Base-by-base conservation (phyloP, 2,113 vertebrate genomes). In the Narcine bancroftii region DNA sequence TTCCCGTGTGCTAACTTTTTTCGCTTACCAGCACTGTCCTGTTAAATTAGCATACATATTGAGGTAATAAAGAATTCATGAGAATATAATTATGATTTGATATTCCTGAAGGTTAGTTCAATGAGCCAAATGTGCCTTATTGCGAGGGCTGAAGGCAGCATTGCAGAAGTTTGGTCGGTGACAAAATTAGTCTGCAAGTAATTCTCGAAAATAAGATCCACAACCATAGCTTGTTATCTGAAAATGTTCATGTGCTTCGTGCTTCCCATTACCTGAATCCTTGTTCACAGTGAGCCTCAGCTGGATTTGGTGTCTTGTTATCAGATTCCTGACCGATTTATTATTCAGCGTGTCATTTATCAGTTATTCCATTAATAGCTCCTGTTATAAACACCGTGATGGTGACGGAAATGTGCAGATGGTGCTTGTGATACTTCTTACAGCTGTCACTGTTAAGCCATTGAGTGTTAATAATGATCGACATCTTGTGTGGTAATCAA, bases 401-500 rank as follows among this genome's bases (percentile, higher is more conserved):
- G n/a, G 92, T 92, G 81, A 89, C 93, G 93, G 93, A 75, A 60
- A 93, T 93, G 92, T 87, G 93, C 93, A 94, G 93, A 93, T 94
- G 93, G 81, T 92, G 92, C 92, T 92, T 92, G 45, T 93, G 81
- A 93, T 93, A 93, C 93, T 93, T 81, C 19, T 92, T 93, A 94
- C 65, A 94, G 92, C 93, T 93, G 93, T 94, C 93, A 94, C 94
- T 33, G 65, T 91, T 69, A 91, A 91, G 36, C 91, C 63, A 92
- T 92, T 89, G 93, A 69, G 92, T 93, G 71, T 93, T 93, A 93
- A 94, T 94, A 93, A 93, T 93, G 94, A 94, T 93, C 92, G 93
- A 92, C 93, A 92, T 94, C 60, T 72, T 65, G 92, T 92, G 93
- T 93, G 33, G 76, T 93, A 21, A 93, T 71, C n/a, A 21, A 93